Conservation (phyloP, 2,113 vertebrate species). For the Theristicus caerulescens region DNA sequence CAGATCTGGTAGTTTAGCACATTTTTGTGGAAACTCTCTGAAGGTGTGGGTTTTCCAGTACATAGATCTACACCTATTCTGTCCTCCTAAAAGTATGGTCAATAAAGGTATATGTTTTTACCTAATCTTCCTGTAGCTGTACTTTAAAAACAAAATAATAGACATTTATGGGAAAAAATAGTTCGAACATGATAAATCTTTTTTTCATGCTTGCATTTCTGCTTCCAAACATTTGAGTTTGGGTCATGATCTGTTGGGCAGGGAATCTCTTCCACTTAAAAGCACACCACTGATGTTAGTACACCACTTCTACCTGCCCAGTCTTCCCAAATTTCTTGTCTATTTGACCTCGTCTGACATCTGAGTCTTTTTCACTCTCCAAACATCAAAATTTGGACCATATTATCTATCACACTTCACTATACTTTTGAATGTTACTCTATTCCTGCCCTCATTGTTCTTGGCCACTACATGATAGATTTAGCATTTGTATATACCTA, state of each 20-base stretch:
- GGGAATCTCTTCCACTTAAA: not conserved
- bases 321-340: not conserved
- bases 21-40: not conserved
- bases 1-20: not conserved
- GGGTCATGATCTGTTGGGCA: not conserved
- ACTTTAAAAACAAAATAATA: not conserved
- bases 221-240: not conserved
- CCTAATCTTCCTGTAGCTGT: not conserved
- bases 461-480: not conserved
- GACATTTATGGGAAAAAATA: not conserved
- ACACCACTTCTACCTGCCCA: fast-evolving
- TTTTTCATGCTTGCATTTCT: not conserved
- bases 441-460: not conserved
- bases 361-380: not conserved
- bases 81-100: not conserved
- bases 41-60: not conserved
- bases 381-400: not conserved
- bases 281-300: not conserved
- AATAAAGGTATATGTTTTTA: not conserved
- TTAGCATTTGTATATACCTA: not conserved
- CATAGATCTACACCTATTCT: not conserved
- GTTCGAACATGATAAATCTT: fast-evolving
- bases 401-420: not conserved
- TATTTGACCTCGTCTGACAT: not conserved
- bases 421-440: not conserved